These are phyloP conservation scores for Takifugu rubripes DNA, from an alignment of 2,797 vertebrate species.

Conservation along the genomic window DNA sequence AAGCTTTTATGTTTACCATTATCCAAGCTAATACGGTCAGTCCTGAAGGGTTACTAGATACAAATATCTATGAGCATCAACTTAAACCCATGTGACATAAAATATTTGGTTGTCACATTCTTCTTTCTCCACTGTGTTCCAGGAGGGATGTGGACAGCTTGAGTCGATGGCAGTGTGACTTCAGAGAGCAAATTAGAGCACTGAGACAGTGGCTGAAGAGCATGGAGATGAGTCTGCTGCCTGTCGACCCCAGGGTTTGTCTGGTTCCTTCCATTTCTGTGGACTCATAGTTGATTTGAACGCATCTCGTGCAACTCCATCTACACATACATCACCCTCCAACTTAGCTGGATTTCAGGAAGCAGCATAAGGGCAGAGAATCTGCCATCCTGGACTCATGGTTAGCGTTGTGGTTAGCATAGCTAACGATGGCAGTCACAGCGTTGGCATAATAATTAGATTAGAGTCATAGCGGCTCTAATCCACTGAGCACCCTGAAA, in stretches of 20 bases:
- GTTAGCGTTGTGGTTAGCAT: not conserved
- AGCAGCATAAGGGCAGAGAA: no score
- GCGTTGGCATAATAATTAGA: not conserved
- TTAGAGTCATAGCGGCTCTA: no score
- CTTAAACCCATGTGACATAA: not conserved
- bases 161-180: constrained; percentile 72
- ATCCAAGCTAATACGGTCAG: not conserved
- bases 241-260: constrained; percentile 70
- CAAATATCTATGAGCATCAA: not conserved
- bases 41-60: not conserved
- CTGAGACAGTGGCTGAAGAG: constrained; percentile 80
- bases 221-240: constrained; percentile 79
- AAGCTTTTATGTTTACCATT: constrained; percentile 7
- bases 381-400: no score
- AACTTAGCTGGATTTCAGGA: no score
- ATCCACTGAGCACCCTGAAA: no score
- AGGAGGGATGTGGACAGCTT: constrained; percentile 59
- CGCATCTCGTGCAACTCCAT: no score
- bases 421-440: not conserved
- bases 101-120: not conserved
- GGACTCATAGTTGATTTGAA: no score
- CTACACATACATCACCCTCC: no score
- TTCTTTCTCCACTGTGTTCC: constrained; percentile 15
- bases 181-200: constrained; percentile 78
- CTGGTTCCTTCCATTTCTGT: constrained; percentile 9